Percentiles rank a stretch among this genome's conserved stretches.
phyloP scores from a whole-genome alignment of 2,113 vertebrate species.

The Anguilla japonica region DNA sequence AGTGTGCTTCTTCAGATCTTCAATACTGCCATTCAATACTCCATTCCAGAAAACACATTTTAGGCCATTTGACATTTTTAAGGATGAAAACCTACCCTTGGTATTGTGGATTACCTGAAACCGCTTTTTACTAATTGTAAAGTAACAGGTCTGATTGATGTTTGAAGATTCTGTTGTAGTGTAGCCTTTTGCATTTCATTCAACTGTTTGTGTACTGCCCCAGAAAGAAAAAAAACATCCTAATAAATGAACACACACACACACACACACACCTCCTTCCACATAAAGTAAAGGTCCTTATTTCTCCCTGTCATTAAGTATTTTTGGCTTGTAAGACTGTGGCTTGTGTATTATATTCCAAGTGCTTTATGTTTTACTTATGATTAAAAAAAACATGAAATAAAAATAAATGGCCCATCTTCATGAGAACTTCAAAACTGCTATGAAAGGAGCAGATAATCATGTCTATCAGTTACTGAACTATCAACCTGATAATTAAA shows the following conservation, averaged over 20 bases:
- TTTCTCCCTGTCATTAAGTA: not conserved
- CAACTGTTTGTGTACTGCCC: not conserved
- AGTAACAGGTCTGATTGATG: not conserved
- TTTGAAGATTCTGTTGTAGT: not conserved
- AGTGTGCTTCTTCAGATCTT: not conserved
- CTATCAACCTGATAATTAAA: too few relatives aligned
- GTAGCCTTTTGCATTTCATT: not conserved
- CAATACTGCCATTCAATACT: not conserved
- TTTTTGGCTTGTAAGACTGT: conserved; percentile 2
- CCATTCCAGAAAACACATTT: not conserved
- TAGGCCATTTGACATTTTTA: not conserved
- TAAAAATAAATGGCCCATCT: not conserved
- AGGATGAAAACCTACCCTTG: not conserved
- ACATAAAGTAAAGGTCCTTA: too few relatives aligned
- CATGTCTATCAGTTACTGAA: not conserved
- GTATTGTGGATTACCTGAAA: not conserved
- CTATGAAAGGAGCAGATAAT: not conserved
- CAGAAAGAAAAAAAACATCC: not conserved
- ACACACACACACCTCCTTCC: too few relatives aligned
- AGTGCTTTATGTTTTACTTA: not conserved
- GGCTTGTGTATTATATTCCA: not conserved
- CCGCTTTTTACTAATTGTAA: not conserved
- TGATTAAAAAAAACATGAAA: not conserved
- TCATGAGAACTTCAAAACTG: not conserved
- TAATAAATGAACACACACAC: not conserved